phyloP scores from a whole-genome alignment of 2,888 invertebrate species.

The Athetis lepigone region DNA sequence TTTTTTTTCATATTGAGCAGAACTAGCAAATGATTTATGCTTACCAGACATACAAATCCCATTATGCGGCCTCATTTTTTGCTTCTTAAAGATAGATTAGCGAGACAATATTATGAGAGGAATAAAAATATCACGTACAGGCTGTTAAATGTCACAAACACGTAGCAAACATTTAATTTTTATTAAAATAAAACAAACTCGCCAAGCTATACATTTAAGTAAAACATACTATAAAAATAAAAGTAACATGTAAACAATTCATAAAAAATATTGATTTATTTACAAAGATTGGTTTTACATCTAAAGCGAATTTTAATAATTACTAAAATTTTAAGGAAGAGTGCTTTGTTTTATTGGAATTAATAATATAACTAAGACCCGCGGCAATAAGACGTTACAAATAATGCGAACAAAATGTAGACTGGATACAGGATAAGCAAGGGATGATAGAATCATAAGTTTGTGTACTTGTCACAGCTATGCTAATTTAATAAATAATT shows the following conservation, averaged over 20 bases:
- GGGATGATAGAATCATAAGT: slow-evolving; percentile 20
- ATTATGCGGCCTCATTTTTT: slow-evolving; percentile 12
- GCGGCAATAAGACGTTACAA: slow-evolving; percentile 9
- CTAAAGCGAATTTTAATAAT: slow-evolving; percentile 67
- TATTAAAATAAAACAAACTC: slow-evolving; percentile 71
- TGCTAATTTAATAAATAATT: slow-evolving; percentile 32
- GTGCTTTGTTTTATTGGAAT: slow-evolving; percentile 29
- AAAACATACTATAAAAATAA: slow-evolving; percentile 86
- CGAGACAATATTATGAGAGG: slow-evolving; percentile 53
- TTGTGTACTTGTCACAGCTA: slow-evolving; percentile 38
- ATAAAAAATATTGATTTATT: slow-evolving; percentile 84
- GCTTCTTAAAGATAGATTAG: slow-evolving; percentile 45
- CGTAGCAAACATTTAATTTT: slow-evolving; percentile 64
- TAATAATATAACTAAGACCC: slow-evolving; percentile 14
- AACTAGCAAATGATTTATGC: slow-evolving; percentile 48
- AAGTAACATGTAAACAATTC: slow-evolving; percentile 81
- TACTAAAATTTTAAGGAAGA: slow-evolving; percentile 55
- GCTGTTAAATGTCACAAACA: slow-evolving; percentile 62
- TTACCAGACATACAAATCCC: slow-evolving; percentile 31
- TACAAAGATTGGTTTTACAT: slow-evolving; percentile 78
- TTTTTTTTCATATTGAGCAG: slow-evolving; percentile 56
- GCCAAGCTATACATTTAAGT: slow-evolving; percentile 82
- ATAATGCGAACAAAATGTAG: slow-evolving; percentile 12
- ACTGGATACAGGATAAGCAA: slow-evolving; percentile 8
- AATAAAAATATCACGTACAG: slow-evolving; percentile 58